Percentiles rank a stretch among this genome's conserved stretches.
phyloP scores from a whole-genome alignment of 2,888 invertebrate species.

The Thera britannica region DNA sequence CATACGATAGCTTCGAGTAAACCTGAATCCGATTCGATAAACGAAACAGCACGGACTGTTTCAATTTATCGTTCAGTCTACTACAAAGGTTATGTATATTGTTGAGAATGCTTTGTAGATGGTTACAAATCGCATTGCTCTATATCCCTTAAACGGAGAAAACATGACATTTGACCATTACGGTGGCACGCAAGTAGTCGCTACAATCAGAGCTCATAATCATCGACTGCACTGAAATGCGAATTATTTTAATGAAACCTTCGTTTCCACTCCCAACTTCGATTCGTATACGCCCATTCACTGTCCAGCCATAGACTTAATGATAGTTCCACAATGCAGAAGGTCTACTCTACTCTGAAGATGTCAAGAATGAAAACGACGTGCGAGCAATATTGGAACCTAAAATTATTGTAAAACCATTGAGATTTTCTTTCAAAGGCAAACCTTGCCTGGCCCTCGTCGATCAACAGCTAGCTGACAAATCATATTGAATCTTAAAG shows the following conservation, averaged over 20 bases:
- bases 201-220: conserved; percentile 19
- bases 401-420: conserved; percentile 7
- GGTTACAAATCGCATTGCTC: conserved; percentile 3
- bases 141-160: conserved; percentile 8
- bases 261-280: conserved; percentile 21
- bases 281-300: conserved; percentile 64
- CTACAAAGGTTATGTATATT: conserved; percentile 8
- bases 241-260: conserved; percentile 26
- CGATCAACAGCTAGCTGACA: not conserved
- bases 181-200: conserved; percentile 8
- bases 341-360: conserved; percentile 12
- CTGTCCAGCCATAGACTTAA: conserved; percentile 50
- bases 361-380: conserved; percentile 3
- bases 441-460: not conserved
- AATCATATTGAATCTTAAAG: conserved; percentile 10
- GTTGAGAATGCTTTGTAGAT: conserved; percentile 8
- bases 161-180: conserved; percentile 15
- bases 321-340: conserved; percentile 4
- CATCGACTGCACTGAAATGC: conserved; percentile 15
- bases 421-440: conserved; percentile 3
- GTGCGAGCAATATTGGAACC: not conserved
- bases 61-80: conserved; percentile 25
- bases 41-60: conserved; percentile 22
- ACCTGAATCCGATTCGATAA: conserved; percentile 42
- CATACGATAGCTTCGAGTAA: conserved; percentile 44